Conservation (phyloP, 2,888 invertebrate genomes). For the Orthosia gothica region DNA sequence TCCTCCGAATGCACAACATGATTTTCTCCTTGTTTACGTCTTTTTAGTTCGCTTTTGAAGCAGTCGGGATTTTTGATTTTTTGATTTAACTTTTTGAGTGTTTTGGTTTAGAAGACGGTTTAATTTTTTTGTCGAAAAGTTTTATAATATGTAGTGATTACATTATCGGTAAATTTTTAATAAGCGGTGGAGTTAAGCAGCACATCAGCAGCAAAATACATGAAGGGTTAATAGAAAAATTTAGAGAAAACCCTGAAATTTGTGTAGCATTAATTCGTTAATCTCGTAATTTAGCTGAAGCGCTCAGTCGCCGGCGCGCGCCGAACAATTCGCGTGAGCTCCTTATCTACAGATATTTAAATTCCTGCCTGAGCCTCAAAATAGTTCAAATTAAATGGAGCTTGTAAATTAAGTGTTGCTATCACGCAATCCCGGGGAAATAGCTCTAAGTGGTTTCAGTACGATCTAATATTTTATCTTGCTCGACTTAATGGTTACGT, state of each 20-base stretch:
- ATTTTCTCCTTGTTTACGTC: too few species aligned
- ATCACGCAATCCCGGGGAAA: conserved; percentile 90
- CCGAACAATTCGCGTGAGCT: conserved; percentile 86
- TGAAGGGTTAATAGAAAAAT: conserved; percentile 34
- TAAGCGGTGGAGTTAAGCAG: not conserved
- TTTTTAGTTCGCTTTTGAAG: too few species aligned
- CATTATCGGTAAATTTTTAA: not conserved
- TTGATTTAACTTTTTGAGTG: too few species aligned
- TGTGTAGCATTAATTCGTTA: conserved; percentile 81
- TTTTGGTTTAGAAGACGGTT: too few species aligned
- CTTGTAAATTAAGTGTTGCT: conserved; percentile 91
- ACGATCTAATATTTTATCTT: conserved; percentile 84
- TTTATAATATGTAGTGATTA: not conserved
- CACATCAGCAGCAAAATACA: conserved; percentile 1
- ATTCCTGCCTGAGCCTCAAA: conserved; percentile 86
- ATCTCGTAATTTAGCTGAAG: conserved; percentile 83
- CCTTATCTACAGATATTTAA: conserved; percentile 90
- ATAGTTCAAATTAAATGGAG: conserved; percentile 89
- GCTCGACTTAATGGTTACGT: conserved; percentile 70
- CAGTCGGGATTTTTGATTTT: too few species aligned
- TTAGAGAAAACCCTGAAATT: conserved; percentile 70
- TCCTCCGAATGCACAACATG: too few species aligned
- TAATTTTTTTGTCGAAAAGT: too few species aligned
- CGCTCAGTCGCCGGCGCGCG: conserved; percentile 70
- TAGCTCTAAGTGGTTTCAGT: conserved; percentile 88